Evolutionary conservation across 2,113 vertebrate species (phyloP), one percentile per base, ranked within the genome.

Genomic region (Paramisgurnus dabryanus): DNA sequence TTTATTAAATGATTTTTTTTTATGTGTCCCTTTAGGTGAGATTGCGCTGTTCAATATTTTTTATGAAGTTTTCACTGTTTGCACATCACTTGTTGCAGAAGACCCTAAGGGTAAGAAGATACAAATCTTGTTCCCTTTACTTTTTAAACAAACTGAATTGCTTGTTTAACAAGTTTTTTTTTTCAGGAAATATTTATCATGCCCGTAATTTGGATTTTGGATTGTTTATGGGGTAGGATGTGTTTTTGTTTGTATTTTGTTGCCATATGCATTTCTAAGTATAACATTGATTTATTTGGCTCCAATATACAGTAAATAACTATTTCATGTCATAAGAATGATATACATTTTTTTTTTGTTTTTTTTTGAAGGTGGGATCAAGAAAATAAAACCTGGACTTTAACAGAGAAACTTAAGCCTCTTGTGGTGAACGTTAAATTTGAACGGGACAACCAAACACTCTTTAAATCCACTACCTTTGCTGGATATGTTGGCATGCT

Each of bases 171-270:
- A 13, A 12, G 47, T 34, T 79, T 1, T 60, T 49, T 43, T 58
- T 65, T 79, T n/a, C 49, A 96, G 95, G 95, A 50, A 94, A 92
- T 63, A 81, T 96, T 41, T 90, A 94, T 73, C 95, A 96, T 49
- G 94, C 86, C 47, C 92, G 95, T 86, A 96, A 96, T 88, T 84
- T 96, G 90, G 95, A 96, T 88, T 96, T 96, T 90, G 95, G 95
- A 80, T 76, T 96, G 18, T 95, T 96, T 80, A 90, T 96, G 9
- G 95, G 95, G 95, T 95, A 86, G 86, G 88, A 60, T 69, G 41
- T 71, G 7, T 72, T 66, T 72, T 66, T 27, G 11, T 55, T 5
- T 66, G 0, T 67, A 58, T 47, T 69, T 18, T 58, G 17, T 58
- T 45, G 13, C 11, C 0, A 68, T 7, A 39, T 73, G 27, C 27